A percentile compares a stretch with the other conserved stretches of the same genome.
Evolutionary conservation across 2,113 vertebrate species (phyloP).

Genomic region (Ceratotherium simum): DNA sequence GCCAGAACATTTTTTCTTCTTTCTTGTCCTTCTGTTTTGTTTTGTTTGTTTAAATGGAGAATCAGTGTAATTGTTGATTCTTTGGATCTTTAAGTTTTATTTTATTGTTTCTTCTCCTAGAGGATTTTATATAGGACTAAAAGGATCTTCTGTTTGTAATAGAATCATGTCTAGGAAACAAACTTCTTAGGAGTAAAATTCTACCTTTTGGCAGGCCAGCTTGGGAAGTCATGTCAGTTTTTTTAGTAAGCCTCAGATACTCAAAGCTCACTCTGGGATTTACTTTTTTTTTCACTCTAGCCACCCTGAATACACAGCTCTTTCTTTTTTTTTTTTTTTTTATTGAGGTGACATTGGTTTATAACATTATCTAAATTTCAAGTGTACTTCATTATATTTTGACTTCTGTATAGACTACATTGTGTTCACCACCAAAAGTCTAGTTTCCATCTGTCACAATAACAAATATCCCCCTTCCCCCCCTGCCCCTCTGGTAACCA

Average conservation of each 20-base stretch:
- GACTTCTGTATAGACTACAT: too few species aligned
- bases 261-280: neutral
- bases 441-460: too few species aligned
- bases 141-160: constrained; percentile 22
- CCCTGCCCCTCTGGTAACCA: too few species aligned
- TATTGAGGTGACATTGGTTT: too few species aligned
- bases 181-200: constrained; percentile 22
- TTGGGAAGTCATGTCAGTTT: neutral
- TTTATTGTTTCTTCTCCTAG: neutral
- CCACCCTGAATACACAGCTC: too few species aligned
- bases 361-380: too few species aligned
- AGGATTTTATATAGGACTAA: neutral
- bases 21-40: neutral
- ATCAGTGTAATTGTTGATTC: neutral
- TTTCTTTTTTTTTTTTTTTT: too few species aligned
- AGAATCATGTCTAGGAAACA: constrained; percentile 31
- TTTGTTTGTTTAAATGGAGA: constrained; percentile 24
- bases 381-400: too few species aligned
- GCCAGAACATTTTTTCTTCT: neutral
- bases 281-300: neutral
- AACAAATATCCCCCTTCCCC: too few species aligned
- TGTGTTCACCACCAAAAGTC: too few species aligned
- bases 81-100: constrained; percentile 45
- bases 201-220: constrained; percentile 12
- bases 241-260: neutral